phyloP scores from a whole-genome alignment of 2,888 invertebrate genomes.

The Papilio protenor region DNA sequence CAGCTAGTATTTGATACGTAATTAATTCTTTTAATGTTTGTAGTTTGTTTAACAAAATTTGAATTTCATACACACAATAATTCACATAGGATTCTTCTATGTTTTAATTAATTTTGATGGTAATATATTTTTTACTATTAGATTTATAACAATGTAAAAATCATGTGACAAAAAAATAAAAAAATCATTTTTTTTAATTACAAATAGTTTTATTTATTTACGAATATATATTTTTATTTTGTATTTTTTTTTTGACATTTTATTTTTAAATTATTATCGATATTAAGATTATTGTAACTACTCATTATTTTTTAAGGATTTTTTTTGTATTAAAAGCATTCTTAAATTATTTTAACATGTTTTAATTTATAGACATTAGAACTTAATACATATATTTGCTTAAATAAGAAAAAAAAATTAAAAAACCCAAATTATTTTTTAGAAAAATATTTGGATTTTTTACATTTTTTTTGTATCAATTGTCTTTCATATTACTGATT shows the following conservation, averaged over 20 bases:
- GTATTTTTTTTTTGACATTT: not conserved
- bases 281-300: slow-evolving; percentile 8
- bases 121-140: too few relatives aligned
- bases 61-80: too few relatives aligned
- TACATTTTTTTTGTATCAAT: too few relatives aligned
- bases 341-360: not conserved
- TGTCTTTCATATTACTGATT: too few relatives aligned
- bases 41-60: too few relatives aligned
- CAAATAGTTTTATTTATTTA: not conserved
- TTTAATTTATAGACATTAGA: not conserved
- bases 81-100: too few relatives aligned
- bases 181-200: not conserved
- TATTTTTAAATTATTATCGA: not conserved
- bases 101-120: too few relatives aligned
- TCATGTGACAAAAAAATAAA: not conserved
- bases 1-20: too few relatives aligned
- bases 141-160: not conserved
- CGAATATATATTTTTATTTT: not conserved
- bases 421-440: too few relatives aligned
- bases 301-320: slow-evolving; percentile 9
- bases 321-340: slow-evolving; percentile 11
- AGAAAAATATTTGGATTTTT: too few relatives aligned
- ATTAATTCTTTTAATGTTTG: too few relatives aligned
- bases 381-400: not conserved
- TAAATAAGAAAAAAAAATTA: not conserved